Base-by-base conservation (phyloP, 2,113 vertebrate species). In the Odontesthes bonariensis region DNA sequence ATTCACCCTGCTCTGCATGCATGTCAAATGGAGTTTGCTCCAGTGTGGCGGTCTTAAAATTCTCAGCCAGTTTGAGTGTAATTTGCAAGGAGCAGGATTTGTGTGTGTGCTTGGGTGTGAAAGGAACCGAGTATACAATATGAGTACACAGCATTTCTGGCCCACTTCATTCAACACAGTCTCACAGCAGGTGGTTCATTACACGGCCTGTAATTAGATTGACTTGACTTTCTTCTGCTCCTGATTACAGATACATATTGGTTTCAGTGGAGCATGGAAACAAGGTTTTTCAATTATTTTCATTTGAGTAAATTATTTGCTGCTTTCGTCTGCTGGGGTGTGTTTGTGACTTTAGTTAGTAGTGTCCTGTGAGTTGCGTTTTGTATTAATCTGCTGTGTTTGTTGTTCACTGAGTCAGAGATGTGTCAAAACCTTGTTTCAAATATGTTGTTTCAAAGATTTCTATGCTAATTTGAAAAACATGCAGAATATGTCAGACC, bases 181-280 rank as follows among this genome's bases (percentile, higher is more conserved):
- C 83, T 84, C 82, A 66, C 86, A 89, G 86, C 89, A 89, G 88
- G 85, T 84, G 85, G 80, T 84, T 91, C 85, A 88, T 91, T 90
- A 89, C 85, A 81, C 70, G 65, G 77, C 66, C 69, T 75, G 82
- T 91, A 89, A 91, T 91, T 88, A 89, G 86, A 69, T 72, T 82
- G 84, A 89, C 80, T 86, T 84, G 74, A 87, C 83, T 86, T 84
- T 88, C 82, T 79, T 67, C 76, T 85, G 83, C 75, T 82, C 40
- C 76, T 77, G 80, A 90, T 91, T 89, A 86, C 83, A 86, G 60
- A 86, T 81, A 78, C 90, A 89, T 86, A 88, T 81, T 89, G 83
- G 65, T 83, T 84, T 81, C 78, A 87, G 66, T 72, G 51, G 49
- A 81, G 86, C 83, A 66, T 79, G 82, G 31, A 80, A 85, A 83